Evolutionary conservation across 1,140 invertebrate species (phyloP), one percentile per base, ranked within the genome.

Genomic region (Stegodyphus mimosarum): DNA sequence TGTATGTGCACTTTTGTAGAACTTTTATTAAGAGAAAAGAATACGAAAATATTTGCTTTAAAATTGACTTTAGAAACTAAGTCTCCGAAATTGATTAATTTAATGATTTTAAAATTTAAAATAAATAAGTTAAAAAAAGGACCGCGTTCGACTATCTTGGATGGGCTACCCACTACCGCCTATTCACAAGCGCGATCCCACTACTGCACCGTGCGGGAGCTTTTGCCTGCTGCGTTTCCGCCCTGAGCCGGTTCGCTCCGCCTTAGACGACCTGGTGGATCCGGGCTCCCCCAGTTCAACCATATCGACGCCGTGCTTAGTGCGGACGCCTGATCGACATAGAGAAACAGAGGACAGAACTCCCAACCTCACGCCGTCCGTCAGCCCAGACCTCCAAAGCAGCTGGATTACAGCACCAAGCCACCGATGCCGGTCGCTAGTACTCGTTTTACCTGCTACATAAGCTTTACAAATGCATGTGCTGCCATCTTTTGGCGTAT

Each of bases 131-230:
- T 53, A n/a, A n/a, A 60, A 74, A 69, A 71, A 71, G 18, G 17
- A 80, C 91, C 92, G 91, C 93, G 96, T 97, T 93, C 94, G 93
- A 93, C 93, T 95, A 89, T 96, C 92, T 96, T 94, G 94, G 93
- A 92, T 93, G 92, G 95, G 96, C 95, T 96, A 93, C 91, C 91
- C 92, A 92, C 92, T 91, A 92, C 92, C 92, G 92, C 93, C 93
- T 94, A 96, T 96, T 97, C 96, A 95, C 95, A 93, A 95, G 93
- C 95, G 96, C 96, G 94, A 96, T 97, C 96, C 96, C 95, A 96
- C 96, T 97, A 97, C 96, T 96, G 95, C 95, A 92, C 94, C 92
- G 95, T 95, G 95, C 95, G 95, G 95, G 94, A 94, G 95, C 95
- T 97, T 95, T 96, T 96, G 95, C 95, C 95, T 96, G 95, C 95